Conservation (phyloP, 2,113 vertebrate species). For the Protomyctophum bolini region DNA sequence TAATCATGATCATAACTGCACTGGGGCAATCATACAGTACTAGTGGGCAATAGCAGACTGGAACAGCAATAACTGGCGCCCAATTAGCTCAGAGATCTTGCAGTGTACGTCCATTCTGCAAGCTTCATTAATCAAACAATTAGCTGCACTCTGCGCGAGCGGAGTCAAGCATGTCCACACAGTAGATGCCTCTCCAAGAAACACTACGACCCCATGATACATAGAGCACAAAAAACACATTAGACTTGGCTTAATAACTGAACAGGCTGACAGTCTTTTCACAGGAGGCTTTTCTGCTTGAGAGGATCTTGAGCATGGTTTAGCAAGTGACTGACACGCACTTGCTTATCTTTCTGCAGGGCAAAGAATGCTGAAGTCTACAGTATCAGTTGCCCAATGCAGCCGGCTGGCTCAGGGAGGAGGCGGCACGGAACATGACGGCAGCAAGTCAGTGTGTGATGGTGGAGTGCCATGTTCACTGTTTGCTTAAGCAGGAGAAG, state of each 20-base stretch:
- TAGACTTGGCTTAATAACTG: neutral
- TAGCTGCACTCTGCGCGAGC: neutral
- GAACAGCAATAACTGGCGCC: neutral
- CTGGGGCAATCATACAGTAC: neutral
- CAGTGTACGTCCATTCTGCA: accelerated
- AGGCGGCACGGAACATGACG: neutral
- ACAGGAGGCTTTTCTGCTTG: conserved; percentile 12
- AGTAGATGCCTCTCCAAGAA: neutral
- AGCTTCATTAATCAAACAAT: conserved; percentile 11
- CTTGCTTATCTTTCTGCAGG: conserved; percentile 56
- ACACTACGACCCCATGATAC: neutral
- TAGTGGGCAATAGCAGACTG: no score
- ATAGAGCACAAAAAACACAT: neutral
- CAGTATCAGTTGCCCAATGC: conserved; percentile 21
- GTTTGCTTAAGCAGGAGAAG: conserved; percentile 65
- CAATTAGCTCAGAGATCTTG: neutral
- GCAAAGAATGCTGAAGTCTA: conserved; percentile 35
- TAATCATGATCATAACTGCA: conserved; percentile 24
- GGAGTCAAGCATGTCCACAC: neutral
- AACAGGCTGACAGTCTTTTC: conserved; percentile 9
- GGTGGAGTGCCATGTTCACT: conserved; percentile 10
- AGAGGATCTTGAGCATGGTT: conserved; percentile 33
- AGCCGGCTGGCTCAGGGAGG: neutral
- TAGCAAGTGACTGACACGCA: conserved; percentile 52
- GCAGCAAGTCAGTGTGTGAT: neutral